Conservation (phyloP, 2,888 invertebrate genomes). For the Agrochola litura region DNA sequence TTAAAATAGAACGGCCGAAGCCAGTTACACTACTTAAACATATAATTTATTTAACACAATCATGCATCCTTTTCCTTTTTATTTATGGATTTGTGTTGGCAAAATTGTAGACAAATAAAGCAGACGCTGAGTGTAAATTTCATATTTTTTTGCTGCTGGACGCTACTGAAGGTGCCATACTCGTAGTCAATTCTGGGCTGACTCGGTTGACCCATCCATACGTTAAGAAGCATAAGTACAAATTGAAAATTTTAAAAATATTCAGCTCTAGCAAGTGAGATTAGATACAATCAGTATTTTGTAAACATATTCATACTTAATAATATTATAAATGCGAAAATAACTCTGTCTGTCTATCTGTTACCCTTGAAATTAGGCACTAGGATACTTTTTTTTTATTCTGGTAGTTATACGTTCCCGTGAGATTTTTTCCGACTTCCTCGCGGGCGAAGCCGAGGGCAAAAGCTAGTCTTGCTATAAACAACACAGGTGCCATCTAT, state of each 20-base stretch:
- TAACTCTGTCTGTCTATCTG: not conserved
- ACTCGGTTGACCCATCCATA: too few species aligned
- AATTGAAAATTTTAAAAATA: not conserved
- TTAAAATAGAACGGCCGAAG: too few species aligned
- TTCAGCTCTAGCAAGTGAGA: not conserved
- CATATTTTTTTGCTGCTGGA: too few species aligned
- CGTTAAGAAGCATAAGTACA: too few species aligned
- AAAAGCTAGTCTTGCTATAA: not conserved
- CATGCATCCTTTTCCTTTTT: too few species aligned
- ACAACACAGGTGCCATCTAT: not conserved
- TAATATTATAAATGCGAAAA: not conserved
- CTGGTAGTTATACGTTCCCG: not conserved
- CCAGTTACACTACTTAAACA: too few species aligned
- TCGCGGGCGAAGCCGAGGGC: not conserved
- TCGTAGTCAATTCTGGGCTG: too few species aligned
- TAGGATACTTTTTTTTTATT: not conserved
- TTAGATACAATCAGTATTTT: not conserved
- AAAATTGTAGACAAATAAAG: not conserved
- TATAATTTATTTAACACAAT: too few species aligned
- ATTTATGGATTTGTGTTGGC: conserved; percentile 22
- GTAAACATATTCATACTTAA: not conserved
- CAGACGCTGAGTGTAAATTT: not conserved
- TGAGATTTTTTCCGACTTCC: not conserved
- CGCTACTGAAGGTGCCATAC: too few species aligned
- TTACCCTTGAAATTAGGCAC: not conserved